Evolutionary conservation across 37 sponge, comb jelly and placozoan genomes (phyloP), one percentile per base, ranked within the genome.

Genomic region (Amphimedon queenslandica): DNA sequence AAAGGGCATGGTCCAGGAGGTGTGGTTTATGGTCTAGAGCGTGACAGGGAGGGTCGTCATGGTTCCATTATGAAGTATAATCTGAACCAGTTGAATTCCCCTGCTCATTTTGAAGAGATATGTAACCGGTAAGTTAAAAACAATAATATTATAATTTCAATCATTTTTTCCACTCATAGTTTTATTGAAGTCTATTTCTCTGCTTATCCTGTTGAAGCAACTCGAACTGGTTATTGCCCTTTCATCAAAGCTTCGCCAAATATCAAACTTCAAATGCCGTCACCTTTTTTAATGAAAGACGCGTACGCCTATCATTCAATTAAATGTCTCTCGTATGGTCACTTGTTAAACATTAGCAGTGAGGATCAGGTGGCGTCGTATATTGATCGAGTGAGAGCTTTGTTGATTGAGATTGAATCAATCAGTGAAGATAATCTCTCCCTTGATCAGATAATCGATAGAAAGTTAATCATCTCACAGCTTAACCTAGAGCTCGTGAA

Each of bases 1-100:
- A 10, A 57, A 10, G 29, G 68, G 11, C 25, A 1, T 2, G 80
- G 80, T 24, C 76, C 76, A 5, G 3, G 20, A 20, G 82, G 87
- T n/a, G 37, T 40, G 8, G 81, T 87, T 5, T 87, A 72, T 57
- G 82, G 53, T 58, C 77, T 87, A 36, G 87, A 87, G 87, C 63
- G 82, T 42, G 61, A 75, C 23, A 42, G 25, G 27, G 27, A 35
- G 6, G 77, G 87, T n/a, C 37, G 75, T 8, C 87, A 87, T 39
- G 82, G 82, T 16, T 38, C 42, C 1, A 81, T 87, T 55, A 87
- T 87, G 87, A 70, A 57, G 51, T 87, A 81, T 35, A 80, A 80
- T n/a, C 78, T 87, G 53, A 86, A 80, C 76, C 76, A 70, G 21
- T 24, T 80, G 10, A 74, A 86, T 64, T 18, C 56, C 4, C 75